phyloP scores from a whole-genome alignment of 2,797 vertebrate genomes.

The Micropoecilia bifurca region DNA sequence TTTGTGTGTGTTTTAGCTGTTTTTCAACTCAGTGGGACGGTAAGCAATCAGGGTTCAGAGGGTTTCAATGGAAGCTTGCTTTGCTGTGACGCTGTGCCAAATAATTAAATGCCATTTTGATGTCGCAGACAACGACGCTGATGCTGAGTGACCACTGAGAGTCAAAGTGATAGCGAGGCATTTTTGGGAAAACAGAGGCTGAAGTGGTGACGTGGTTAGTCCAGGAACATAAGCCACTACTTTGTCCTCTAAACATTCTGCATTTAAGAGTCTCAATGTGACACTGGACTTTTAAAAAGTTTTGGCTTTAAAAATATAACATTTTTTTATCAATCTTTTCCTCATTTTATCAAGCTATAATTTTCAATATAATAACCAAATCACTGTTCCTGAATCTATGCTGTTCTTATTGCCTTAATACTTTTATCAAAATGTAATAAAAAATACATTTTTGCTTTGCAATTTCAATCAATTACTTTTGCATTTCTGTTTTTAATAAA shows the following conservation, averaged over 20 bases:
- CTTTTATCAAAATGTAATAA: not conserved
- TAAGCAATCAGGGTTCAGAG: not conserved
- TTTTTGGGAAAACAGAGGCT: not conserved
- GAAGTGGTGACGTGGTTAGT: not conserved
- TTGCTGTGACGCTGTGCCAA: not conserved
- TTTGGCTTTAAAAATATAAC: not conserved
- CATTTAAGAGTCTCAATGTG: not conserved
- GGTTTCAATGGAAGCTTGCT: slow-evolving; percentile 1
- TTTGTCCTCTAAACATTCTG: not conserved
- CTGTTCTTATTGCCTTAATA: not conserved
- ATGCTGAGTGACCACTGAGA: not conserved
- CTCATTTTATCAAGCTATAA: not conserved
- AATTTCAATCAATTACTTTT: not conserved
- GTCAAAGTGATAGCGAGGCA: not conserved
- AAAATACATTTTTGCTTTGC: not conserved
- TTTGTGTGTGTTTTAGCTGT: not conserved
- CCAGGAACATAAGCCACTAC: not conserved
- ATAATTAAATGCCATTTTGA: not conserved
- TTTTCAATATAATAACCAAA: not conserved
- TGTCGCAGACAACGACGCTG: not conserved
- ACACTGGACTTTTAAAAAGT: not conserved
- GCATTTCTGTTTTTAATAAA: not conserved
- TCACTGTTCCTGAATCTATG: not conserved
- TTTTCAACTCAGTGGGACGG: slow-evolving; percentile 11
- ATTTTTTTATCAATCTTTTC: not conserved